Conservation (phyloP, 64 coral and sea anemone genomes). For the Acropora tenuis region DNA sequence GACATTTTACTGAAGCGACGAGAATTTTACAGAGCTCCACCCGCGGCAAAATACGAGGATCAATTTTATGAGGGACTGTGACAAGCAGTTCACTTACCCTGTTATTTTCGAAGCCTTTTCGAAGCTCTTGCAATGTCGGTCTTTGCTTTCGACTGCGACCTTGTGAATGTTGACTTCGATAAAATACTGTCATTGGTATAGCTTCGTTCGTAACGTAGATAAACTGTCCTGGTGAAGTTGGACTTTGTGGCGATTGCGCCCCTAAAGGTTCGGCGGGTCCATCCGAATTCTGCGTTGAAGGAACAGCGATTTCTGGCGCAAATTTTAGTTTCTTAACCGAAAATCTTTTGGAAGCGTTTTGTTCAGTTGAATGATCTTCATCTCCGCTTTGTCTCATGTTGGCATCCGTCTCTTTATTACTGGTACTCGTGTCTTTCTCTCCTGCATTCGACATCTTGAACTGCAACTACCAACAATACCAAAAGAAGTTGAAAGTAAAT, state of each 20-base stretch:
- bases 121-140: constrained; percentile 81
- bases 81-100: too few species aligned
- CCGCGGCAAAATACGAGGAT: too few species aligned
- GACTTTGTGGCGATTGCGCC: too few species aligned
- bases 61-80: too few species aligned
- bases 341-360: background rate
- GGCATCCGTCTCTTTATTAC: too few species aligned
- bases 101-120: constrained; percentile 42
- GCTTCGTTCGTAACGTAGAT: constrained; percentile 82
- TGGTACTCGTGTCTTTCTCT: background rate
- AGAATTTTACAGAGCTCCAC: too few species aligned
- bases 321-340: background rate
- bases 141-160: too few species aligned
- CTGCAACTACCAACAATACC: too few species aligned
- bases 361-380: background rate
- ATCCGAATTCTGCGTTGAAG: too few species aligned
- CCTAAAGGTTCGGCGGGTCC: too few species aligned
- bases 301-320: background rate
- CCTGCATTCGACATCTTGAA: constrained; percentile 3
- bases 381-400: too few species aligned
- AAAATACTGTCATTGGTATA: constrained; percentile 4
- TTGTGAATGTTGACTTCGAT: constrained; percentile 67
- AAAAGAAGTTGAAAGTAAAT: background rate
- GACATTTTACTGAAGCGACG: too few species aligned
- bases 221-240: background rate